phyloP scores from a whole-genome alignment of 2,888 invertebrate species.

The Troides oblongomaculatus region DNA sequence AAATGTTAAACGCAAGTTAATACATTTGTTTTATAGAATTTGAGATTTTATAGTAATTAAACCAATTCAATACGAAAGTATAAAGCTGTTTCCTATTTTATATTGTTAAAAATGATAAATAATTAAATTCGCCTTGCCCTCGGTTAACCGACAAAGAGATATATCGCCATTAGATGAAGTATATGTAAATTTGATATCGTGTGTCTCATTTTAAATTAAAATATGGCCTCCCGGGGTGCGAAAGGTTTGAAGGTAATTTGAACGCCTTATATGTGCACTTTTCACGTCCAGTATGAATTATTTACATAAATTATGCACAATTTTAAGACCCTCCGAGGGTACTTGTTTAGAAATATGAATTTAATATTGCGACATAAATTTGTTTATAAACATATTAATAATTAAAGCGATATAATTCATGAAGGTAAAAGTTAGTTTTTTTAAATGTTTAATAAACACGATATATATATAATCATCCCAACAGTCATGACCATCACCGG shows the following conservation, averaged over 20 bases:
- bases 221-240: slow-evolving; percentile 21
- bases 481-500: too few relatives aligned
- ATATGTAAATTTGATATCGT: slow-evolving; percentile 1
- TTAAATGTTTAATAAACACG: too few relatives aligned
- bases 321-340: slow-evolving; percentile 29
- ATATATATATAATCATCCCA: too few relatives aligned
- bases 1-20: too few relatives aligned
- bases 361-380: neutral
- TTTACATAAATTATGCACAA: slow-evolving; percentile 34
- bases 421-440: neutral
- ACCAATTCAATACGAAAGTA: too few relatives aligned
- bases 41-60: too few relatives aligned
- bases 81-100: too few relatives aligned
- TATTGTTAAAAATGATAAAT: too few relatives aligned
- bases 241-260: slow-evolving; percentile 23
- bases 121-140: neutral
- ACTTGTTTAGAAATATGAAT: slow-evolving; percentile 12
- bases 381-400: neutral
- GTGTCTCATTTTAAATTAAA: slow-evolving; percentile 17
- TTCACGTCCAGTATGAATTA: slow-evolving; percentile 31
- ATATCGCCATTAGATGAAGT: neutral
- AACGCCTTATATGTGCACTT: slow-evolving; percentile 28
- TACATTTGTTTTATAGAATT: too few relatives aligned
- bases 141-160: neutral
- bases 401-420: neutral